Evolutionary conservation across 2,888 invertebrate genomes (phyloP).

Genomic region (Oscheius sp.): DNA sequence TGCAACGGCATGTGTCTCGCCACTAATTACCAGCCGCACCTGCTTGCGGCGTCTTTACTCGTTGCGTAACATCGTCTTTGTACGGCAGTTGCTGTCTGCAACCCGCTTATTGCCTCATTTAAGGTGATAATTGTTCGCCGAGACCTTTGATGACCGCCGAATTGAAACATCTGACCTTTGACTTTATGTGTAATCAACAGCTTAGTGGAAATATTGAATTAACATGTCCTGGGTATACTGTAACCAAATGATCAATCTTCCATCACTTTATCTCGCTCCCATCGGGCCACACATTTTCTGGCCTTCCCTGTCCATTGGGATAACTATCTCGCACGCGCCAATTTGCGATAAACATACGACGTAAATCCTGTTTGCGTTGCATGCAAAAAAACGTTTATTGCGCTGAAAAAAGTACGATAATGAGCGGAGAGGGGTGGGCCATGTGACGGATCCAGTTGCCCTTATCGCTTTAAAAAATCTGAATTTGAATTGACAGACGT

Average conservation of each 20-base stretch:
- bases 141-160: constrained; percentile 28
- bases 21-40: constrained; percentile 28
- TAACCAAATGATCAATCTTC: background rate
- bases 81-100: constrained; percentile 16
- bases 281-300: constrained; percentile 2
- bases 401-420: constrained; percentile 23
- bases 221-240: too few species aligned
- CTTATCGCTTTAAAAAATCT: constrained; percentile 20
- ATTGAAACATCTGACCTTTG: constrained; percentile 8
- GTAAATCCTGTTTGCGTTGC: constrained; percentile 23
- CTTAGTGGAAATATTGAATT: background rate
- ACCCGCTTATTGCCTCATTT: constrained; percentile 24
- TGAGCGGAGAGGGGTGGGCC: background rate
- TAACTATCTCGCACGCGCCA: constrained; percentile 29
- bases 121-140: constrained; percentile 33
- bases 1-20: constrained; percentile 12
- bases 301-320: background rate
- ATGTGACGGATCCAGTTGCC: constrained; percentile 13
- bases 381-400: constrained; percentile 12
- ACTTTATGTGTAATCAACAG: constrained; percentile 5
- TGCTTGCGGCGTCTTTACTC: constrained; percentile 24
- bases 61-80: constrained; percentile 30
- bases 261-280: background rate
- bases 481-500: constrained; percentile 1
- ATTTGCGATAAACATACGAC: constrained; percentile 16